A percentile compares a stretch with the other conserved stretches of the same genome.
Conservation (phyloP, 2,888 invertebrate genomes). For the Cancer borealis region DNA sequence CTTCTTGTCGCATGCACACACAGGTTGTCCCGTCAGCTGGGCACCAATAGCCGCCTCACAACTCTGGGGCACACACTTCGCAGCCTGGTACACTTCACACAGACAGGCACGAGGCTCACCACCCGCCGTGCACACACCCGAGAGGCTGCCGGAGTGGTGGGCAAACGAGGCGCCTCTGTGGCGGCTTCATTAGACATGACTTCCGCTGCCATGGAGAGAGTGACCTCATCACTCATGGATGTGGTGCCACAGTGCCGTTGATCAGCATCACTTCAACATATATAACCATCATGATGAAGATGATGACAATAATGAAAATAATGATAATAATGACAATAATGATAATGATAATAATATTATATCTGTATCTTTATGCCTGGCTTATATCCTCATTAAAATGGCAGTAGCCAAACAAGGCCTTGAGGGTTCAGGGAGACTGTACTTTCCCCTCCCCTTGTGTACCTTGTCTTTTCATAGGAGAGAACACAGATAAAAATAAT, state of each 20-base stretch:
- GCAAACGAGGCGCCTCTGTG: background rate
- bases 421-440: no score
- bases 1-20: constrained; percentile 7
- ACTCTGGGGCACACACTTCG: background rate
- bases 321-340: background rate
- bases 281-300: background rate
- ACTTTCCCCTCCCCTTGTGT: no score
- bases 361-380: no score
- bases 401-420: no score
- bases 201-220: background rate
- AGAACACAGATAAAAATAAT: background rate
- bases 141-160: background rate
- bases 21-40: background rate
- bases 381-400: no score
- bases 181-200: background rate
- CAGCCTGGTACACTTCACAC: background rate
- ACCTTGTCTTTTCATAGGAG: no score
- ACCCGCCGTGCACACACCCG: background rate
- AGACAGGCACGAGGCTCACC: background rate
- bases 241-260: background rate
- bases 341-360: background rate
- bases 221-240: constrained; percentile 13
- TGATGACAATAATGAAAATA: background rate
- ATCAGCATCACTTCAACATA: background rate
- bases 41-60: background rate